These are phyloP conservation scores for Triplophysa siluroides DNA, from an alignment of 2,113 vertebrate species.

Conservation along the genomic window DNA sequence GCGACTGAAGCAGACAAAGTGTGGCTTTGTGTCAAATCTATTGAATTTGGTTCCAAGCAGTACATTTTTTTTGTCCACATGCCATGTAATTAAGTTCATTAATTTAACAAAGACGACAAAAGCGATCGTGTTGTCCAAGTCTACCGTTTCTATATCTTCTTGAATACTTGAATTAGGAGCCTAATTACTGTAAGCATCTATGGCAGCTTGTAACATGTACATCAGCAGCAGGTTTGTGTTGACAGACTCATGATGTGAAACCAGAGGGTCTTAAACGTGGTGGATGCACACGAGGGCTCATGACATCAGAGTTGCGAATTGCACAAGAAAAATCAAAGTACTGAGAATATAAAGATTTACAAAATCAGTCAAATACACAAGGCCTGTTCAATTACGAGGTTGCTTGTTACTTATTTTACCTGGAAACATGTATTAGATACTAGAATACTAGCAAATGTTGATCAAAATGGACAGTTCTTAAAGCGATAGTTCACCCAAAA, in stretches of 20 bases:
- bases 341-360: neutral
- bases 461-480: no score
- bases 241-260: neutral
- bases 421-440: no score
- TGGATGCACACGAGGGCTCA: neutral
- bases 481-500: no score
- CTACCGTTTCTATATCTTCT: neutral
- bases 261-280: neutral
- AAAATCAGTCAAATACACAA: neutral
- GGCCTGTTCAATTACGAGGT: no score
- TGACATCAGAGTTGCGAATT: neutral
- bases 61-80: neutral
- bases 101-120: slow-evolving; percentile 9
- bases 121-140: neutral
- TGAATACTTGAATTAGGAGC: neutral
- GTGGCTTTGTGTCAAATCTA: slow-evolving; percentile 16
- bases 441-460: no score
- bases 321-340: neutral
- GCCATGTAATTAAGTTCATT: slow-evolving; percentile 28
- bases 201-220: neutral
- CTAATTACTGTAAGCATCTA: neutral
- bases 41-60: neutral
- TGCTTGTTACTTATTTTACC: no score
- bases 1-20: slow-evolving; percentile 1
- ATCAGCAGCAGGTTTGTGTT: neutral